Conservation (phyloP, 2,113 vertebrate genomes). For the Suncus etruscus region DNA sequence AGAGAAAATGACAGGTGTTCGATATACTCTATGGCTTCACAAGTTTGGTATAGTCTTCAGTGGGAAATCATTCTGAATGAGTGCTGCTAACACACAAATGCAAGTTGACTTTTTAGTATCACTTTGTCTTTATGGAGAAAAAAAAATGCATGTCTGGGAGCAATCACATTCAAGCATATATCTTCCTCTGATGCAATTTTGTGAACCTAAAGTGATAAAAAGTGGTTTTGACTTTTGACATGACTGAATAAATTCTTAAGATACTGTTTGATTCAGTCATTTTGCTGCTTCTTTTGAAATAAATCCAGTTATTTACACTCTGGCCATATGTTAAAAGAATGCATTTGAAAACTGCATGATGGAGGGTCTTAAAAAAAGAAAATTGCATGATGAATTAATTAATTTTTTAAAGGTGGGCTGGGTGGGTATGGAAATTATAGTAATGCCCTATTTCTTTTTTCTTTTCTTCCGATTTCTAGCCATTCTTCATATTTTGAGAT, state of each 20-base stretch:
- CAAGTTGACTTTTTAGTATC: constrained; percentile 76
- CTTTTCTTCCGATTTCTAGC: background rate
- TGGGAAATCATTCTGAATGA: constrained; percentile 80
- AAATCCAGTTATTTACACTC: constrained; percentile 71
- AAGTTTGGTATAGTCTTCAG: constrained; percentile 69
- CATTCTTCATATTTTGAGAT: constrained; percentile 39
- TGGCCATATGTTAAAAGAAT: constrained; percentile 66
- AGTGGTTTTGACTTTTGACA: constrained; percentile 77
- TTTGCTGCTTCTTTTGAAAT: constrained; percentile 66
- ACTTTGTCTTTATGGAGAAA: constrained; percentile 80
- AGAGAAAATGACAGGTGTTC: constrained; percentile 78
- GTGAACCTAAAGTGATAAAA: constrained; percentile 79
- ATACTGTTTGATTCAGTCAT: constrained; percentile 73
- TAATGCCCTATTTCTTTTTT: background rate
- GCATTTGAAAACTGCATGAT: constrained; percentile 59
- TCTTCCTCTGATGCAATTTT: constrained; percentile 81
- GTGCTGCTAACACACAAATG: constrained; percentile 77
- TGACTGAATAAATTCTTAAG: constrained; percentile 75
- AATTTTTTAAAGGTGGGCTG: background rate
- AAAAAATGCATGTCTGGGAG: constrained; percentile 83
- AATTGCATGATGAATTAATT: constrained; percentile 56
- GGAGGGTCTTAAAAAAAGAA: constrained; percentile 4
- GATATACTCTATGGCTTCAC: constrained; percentile 78
- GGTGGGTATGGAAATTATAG: background rate
- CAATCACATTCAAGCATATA: constrained; percentile 79